A percentile compares a stretch with the other conserved stretches of the same genome.
Conservation (phyloP, 2,113 vertebrate genomes). For the Aptenodytes forsteri region DNA sequence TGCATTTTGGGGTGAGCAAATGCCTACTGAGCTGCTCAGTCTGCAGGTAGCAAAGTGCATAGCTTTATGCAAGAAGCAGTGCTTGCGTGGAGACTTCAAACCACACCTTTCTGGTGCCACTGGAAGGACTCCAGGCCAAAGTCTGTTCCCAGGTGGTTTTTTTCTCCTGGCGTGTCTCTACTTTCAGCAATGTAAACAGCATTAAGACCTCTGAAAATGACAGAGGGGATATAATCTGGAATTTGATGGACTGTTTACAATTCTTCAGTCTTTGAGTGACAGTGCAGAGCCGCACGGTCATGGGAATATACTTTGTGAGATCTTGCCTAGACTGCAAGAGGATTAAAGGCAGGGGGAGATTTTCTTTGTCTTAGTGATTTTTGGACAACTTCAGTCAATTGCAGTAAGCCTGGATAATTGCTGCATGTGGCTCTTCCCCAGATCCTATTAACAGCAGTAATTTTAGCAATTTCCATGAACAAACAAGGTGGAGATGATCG, state of each 20-base stretch:
- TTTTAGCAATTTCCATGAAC: background rate
- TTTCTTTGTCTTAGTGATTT: slow-evolving; percentile 26
- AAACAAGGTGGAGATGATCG: background rate
- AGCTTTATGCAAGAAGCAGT: background rate
- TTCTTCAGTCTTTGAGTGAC: background rate
- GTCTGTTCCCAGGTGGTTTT: background rate
- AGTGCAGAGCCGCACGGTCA: background rate
- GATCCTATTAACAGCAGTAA: background rate
- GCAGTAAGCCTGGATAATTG: background rate
- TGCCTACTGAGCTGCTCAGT: background rate
- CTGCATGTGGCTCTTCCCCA: background rate
- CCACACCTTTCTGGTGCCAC: background rate
- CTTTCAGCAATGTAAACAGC: background rate
- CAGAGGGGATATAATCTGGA: background rate
- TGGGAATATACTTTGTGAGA: background rate
- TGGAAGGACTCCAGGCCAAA: background rate
- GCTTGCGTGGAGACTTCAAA: background rate
- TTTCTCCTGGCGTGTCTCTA: background rate
- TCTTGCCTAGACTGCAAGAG: background rate
- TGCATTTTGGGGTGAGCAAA: background rate
- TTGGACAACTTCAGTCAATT: background rate
- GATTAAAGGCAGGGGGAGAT: background rate
- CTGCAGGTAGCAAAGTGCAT: background rate
- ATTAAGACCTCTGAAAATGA: background rate
- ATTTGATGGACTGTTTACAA: background rate